Conservation (phyloP, 2,888 invertebrate species). For the Argynnis bischoffii region DNA sequence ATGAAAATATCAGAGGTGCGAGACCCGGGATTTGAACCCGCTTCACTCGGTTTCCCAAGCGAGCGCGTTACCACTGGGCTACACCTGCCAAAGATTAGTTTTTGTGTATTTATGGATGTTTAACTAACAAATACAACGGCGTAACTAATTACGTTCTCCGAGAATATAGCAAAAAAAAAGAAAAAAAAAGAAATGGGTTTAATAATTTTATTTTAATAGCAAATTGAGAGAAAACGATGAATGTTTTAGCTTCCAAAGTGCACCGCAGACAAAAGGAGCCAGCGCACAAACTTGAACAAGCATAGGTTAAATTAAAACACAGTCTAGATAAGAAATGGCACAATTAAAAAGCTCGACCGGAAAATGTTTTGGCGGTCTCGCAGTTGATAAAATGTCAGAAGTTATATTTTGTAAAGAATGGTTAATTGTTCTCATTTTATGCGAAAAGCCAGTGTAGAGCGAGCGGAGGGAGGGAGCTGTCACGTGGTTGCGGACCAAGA, state of each 20-base stretch:
- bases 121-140: no score
- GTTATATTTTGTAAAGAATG: constrained; percentile 3
- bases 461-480: not conserved
- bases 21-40: no score
- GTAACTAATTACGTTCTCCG: no score
- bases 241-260: constrained; percentile 8
- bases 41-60: no score
- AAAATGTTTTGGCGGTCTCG: not conserved
- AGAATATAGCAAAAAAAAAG: no score
- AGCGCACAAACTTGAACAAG: constrained; percentile 14
- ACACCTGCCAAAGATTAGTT: no score
- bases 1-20: no score
- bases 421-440: constrained; percentile 18
- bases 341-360: not conserved
- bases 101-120: no score
- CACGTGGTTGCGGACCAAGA: no score
- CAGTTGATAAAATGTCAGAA: constrained; percentile 1
- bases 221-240: not conserved
- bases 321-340: constrained; percentile 16
- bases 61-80: no score
- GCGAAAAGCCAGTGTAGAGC: constrained; percentile 1
- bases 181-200: no score
- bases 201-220: not conserved
- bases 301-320: constrained; percentile 20
- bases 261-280: not conserved